phyloP scores from a whole-genome alignment of 1,140 invertebrate species.

The Orchestia grillus region DNA sequence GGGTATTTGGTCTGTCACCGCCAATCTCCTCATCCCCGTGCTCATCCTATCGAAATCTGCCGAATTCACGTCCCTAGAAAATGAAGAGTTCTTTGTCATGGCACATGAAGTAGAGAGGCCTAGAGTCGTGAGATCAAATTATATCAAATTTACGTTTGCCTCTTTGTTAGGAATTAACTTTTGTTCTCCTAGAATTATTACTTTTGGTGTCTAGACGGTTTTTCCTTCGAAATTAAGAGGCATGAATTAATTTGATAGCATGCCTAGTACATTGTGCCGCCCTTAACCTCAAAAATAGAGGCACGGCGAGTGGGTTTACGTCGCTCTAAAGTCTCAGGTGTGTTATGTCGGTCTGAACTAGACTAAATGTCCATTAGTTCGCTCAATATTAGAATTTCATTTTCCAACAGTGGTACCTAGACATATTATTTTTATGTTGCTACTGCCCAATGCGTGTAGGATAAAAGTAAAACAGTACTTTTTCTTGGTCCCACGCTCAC shows the following conservation, averaged over 20 bases:
- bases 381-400: no score
- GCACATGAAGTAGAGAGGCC: no score
- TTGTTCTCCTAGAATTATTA: not conserved
- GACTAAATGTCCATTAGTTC: no score
- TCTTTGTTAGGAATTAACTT: not conserved
- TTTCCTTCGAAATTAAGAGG: not conserved
- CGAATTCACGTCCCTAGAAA: not conserved
- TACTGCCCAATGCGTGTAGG: no score
- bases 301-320: not conserved
- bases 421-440: no score
- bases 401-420: no score
- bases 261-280: not conserved
- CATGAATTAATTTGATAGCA: not conserved
- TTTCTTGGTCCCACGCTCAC: no score
- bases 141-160: not conserved
- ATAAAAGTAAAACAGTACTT: no score
- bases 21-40: not conserved
- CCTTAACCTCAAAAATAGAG: not conserved
- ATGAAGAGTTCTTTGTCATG: not conserved
- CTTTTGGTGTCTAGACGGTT: not conserved
- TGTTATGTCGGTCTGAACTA: not conserved
- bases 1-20: not conserved
- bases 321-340: not conserved
- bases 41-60: not conserved
- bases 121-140: not conserved